Evolutionary conservation across 2,797 vertebrate species (phyloP), one percentile per base, ranked within the genome.

Genomic region (Onychomys arenicola): DNA sequence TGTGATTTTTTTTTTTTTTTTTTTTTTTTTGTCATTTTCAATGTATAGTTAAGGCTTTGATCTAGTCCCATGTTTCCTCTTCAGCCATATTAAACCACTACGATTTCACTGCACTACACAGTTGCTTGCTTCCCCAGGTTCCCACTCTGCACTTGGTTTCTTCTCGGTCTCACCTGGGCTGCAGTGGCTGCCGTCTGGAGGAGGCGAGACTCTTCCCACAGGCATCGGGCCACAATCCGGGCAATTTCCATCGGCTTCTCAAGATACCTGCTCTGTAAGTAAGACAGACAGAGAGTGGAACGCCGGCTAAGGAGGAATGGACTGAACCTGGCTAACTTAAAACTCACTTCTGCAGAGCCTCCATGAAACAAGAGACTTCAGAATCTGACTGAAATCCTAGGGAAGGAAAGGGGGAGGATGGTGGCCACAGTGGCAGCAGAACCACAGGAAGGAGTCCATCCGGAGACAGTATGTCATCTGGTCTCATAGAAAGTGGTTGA

Each of bases 211-310:
- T 99, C 99, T 98, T 99, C 99, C 99, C 99, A 99, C 92, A 99
- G 98, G 96, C 99, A 99, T 92, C 99, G 99, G 89, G 99, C 99
- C 87, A 99, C 99, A 0, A 99, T 99, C 59, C 99, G 99, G 1
- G 99, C 99, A 8, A 99, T 99, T 25, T 99, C 99, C 99, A 99
- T 99, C 0, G 99, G 99, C 97, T 99, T 99, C 98, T 99, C 99
- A 98, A 99, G 96, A 95, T 99, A 99, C 52, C 99, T 99, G 99
- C 99, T 99, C 99, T 99, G 95, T 98, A 96, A 85, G 67, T 3
- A 49, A 92, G 78, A 95, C 21, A 87, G n/a, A 49, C 23, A 71
- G 37, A 91, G 19, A 91, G n/a, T 77, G 90, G 82, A 77, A 93
- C 78, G 46, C 9, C 46, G 11, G 67, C 71, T 46, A n/a, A n/a